Evolutionary conservation across 2,113 vertebrate species (phyloP).

Genomic region (Lonchura striata): DNA sequence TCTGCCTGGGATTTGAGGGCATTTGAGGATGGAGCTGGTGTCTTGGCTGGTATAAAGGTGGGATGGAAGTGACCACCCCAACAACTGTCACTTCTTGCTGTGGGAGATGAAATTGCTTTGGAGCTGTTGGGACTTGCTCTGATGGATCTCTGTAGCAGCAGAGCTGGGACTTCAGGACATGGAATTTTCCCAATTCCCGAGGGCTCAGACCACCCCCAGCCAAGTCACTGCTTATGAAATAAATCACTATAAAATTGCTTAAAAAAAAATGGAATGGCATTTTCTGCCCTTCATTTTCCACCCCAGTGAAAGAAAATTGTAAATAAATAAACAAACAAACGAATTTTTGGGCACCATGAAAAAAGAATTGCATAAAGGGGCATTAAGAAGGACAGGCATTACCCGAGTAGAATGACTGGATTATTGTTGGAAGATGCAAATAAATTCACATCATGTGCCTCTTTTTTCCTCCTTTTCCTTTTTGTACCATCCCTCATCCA

Average conservation of each 20-base stretch:
- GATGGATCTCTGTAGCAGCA: neutral
- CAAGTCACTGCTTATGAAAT: neutral
- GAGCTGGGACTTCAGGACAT: neutral
- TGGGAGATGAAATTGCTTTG: neutral
- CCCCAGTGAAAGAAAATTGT: neutral
- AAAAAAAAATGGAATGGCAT: neutral
- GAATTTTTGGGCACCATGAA: neutral
- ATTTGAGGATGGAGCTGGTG: neutral
- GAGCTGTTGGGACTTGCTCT: neutral
- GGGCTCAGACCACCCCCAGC: neutral
- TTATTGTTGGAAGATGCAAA: slow-evolving; percentile 40
- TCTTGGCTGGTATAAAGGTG: neutral
- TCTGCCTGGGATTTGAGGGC: neutral
- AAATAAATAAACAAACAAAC: neutral
- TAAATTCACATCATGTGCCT: slow-evolving; percentile 34
- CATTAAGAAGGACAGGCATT: neutral
- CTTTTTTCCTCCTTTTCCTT: neutral
- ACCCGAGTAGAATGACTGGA: neutral
- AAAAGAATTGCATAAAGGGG: neutral
- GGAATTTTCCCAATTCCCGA: neutral
- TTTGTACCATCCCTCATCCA: neutral
- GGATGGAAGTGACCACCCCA: neutral
- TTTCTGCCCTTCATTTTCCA: neutral
- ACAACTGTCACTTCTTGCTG: neutral
- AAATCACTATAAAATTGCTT: neutral